Percentiles rank a stretch among this genome's conserved stretches.
Conservation (phyloP, 2,113 vertebrate genomes). For the Trogon surrucura region DNA sequence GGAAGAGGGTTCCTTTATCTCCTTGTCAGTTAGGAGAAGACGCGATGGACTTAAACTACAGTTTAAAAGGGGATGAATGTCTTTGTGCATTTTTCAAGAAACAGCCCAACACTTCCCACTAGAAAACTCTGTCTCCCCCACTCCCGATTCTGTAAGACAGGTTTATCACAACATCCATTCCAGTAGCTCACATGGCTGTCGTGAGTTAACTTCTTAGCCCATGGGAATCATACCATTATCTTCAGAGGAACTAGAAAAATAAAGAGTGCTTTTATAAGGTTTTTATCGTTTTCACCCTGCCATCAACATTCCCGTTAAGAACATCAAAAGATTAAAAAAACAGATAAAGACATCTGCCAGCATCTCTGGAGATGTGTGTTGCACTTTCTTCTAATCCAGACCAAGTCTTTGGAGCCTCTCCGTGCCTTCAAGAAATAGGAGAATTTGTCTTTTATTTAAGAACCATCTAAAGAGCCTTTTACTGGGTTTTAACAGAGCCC, state of each 20-base stretch:
- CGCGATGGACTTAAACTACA: not conserved
- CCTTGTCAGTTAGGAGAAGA: not conserved
- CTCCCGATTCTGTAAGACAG: not conserved
- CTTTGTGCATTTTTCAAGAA: not conserved
- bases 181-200: not conserved
- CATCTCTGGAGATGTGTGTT: not conserved
- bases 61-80: not conserved
- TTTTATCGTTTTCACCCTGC: not conserved
- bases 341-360: not conserved
- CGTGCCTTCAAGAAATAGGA: not conserved
- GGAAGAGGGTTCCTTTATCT: not conserved
- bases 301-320: slow-evolving; percentile 24
- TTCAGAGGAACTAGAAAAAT: slow-evolving; percentile 21
- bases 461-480: not conserved
- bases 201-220: not conserved
- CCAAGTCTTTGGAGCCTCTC: not conserved
- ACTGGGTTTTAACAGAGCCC: not conserved
- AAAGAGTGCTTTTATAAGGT: slow-evolving; percentile 1
- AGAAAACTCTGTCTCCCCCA: accelerated
- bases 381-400: slow-evolving; percentile 4
- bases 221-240: slow-evolving; percentile 6
- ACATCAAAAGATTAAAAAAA: not conserved
- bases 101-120: not conserved
- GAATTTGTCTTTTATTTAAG: not conserved
- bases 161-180: not conserved